Percentiles rank a stretch among this genome's conserved stretches.
Conservation (phyloP, 2,888 invertebrate genomes). For the Nematopogon swammerdamellus region DNA sequence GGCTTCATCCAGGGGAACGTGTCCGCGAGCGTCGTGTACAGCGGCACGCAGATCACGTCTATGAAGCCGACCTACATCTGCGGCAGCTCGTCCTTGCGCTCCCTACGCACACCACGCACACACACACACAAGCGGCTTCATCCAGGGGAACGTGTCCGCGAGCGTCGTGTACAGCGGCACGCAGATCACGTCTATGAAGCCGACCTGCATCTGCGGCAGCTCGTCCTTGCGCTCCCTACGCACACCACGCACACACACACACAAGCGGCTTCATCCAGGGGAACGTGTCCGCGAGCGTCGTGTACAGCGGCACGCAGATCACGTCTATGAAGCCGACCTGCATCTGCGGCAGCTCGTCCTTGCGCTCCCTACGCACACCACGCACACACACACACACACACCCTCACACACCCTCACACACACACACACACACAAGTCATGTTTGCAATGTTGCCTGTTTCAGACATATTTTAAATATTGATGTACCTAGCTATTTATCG, state of each 20-base stretch:
- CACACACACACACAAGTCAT: too few relatives aligned
- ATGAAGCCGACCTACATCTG: constrained; percentile 98
- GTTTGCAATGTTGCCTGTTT: too few relatives aligned
- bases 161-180: constrained; percentile 86
- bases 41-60: constrained; percentile 87
- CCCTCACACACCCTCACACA: constrained; percentile 64
- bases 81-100: constrained; percentile 88
- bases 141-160: constrained; percentile 81
- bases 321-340: constrained; percentile 95
- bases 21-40: constrained; percentile 86
- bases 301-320: constrained; percentile 88
- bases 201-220: constrained; percentile 94
- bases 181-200: constrained; percentile 93
- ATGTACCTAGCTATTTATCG: too few relatives aligned
- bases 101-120: constrained; percentile 50
- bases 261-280: constrained; percentile 67
- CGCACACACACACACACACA: too few relatives aligned
- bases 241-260: constrained; percentile 2
- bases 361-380: constrained; percentile 66
- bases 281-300: constrained; percentile 85
- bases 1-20: constrained; percentile 74
- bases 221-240: constrained; percentile 87
- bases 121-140: constrained; percentile 62
- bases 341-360: constrained; percentile 94
- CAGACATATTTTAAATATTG: too few relatives aligned